Percentiles rank a stretch among this genome's conserved stretches.
Evolutionary conservation across 2,113 vertebrate species (phyloP).

Genomic region (mouse (Mus musculus)): DNA sequence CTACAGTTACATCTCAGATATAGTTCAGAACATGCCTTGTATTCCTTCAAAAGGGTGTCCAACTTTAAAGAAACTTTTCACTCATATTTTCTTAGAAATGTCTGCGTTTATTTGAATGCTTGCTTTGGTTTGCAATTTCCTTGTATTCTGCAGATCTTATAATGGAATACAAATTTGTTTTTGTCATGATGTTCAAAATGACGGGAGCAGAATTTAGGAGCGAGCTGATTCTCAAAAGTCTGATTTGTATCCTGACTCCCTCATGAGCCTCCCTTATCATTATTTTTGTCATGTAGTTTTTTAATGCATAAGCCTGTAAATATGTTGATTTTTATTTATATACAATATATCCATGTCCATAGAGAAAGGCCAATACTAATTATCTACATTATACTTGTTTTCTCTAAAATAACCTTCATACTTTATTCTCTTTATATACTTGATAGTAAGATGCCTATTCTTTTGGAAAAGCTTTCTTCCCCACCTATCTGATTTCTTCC

Average conservation of each 20-base stretch:
- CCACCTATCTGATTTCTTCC: constrained; percentile 5
- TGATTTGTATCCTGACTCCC: background rate
- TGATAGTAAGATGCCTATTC: background rate
- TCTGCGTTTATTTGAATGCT: no score
- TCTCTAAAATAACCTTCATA: background rate
- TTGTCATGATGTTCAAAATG: background rate
- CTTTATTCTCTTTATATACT: constrained; percentile 6
- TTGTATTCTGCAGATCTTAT: background rate
- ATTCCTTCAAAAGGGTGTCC: background rate
- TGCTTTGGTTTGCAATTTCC: no score
- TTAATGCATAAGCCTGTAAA: background rate
- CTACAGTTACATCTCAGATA: background rate
- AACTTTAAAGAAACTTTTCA: background rate
- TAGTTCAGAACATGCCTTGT: background rate
- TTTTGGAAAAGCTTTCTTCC: background rate
- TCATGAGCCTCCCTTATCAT: fast-evolving
- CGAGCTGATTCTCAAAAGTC: background rate
- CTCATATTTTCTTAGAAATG: background rate
- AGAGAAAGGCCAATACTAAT: background rate
- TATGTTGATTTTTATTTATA: background rate
- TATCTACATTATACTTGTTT: background rate
- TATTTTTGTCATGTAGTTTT: background rate
- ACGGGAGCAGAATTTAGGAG: background rate
- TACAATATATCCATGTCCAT: background rate
- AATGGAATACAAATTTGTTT: background rate